Conservation (phyloP, 2,888 invertebrate species). For the Automeris io region DNA sequence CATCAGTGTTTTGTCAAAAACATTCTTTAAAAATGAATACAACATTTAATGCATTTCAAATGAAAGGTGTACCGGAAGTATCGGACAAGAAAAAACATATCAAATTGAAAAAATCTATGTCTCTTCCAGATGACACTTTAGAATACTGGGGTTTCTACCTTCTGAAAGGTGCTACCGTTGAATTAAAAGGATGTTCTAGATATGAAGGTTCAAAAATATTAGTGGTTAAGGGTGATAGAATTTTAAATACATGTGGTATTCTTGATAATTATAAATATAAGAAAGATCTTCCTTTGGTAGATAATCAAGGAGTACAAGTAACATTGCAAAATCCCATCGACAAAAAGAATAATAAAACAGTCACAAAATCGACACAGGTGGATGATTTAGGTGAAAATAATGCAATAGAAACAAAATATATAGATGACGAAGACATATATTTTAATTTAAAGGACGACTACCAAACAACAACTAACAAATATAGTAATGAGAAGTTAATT, state of each 20-base stretch:
- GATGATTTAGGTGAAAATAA: constrained; percentile 7
- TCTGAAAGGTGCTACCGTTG: constrained; percentile 85
- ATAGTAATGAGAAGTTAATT: constrained; percentile 10
- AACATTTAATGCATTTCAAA: constrained; percentile 83
- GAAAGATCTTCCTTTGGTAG: constrained; percentile 76
- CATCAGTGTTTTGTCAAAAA: constrained; percentile 87
- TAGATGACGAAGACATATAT: constrained; percentile 6
- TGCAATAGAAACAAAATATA: constrained; percentile 6
- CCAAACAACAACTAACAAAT: constrained; percentile 7
- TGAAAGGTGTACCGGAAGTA: constrained; percentile 82
- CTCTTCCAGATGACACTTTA: constrained; percentile 87
- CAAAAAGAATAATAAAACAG: constrained; percentile 17
- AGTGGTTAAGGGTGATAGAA: constrained; percentile 87
- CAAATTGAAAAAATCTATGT: constrained; percentile 87
- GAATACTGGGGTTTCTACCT: constrained; percentile 94
- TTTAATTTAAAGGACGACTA: constrained; percentile 5
- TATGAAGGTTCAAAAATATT: constrained; percentile 87
- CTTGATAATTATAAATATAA: constrained; percentile 83
- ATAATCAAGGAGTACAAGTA: constrained; percentile 75
- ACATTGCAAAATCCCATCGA: constrained; percentile 52
- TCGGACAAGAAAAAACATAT: constrained; percentile 84
- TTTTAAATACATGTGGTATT: constrained; percentile 86
- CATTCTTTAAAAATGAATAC: constrained; percentile 87
- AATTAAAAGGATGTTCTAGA: constrained; percentile 87
- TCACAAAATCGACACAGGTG: constrained; percentile 12